These are phyloP conservation scores for Tachuris rubrigastra DNA, from an alignment of 2,113 vertebrate species.

Conservation along the genomic window DNA sequence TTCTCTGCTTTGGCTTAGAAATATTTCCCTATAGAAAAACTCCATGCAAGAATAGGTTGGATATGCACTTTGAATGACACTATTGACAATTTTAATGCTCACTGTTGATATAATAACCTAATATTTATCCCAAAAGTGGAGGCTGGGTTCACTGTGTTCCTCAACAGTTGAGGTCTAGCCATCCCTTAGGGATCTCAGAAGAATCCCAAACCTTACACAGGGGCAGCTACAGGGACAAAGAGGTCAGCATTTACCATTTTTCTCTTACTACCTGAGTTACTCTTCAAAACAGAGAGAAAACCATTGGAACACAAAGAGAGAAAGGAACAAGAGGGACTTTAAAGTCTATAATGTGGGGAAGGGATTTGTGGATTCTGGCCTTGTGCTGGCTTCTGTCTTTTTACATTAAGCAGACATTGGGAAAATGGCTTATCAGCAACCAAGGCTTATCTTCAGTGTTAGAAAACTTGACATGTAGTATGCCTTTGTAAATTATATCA, in stretches of 20 bases:
- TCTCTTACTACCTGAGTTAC: not conserved
- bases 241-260: accelerated
- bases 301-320: not conserved
- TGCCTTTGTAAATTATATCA: not conserved
- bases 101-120: not conserved
- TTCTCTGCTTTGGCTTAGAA: not conserved
- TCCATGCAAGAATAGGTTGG: not conserved
- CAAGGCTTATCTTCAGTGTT: not conserved
- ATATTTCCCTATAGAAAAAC: not conserved
- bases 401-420: not conserved
- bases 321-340: not conserved
- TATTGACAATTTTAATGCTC: not conserved
- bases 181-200: not conserved
- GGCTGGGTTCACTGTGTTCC: not conserved
- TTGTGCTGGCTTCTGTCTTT: not conserved
- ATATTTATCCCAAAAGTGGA: not conserved
- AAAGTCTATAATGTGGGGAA: not conserved
- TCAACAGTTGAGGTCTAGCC: accelerated
- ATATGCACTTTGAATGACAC: not conserved
- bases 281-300: not conserved
- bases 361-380: not conserved
- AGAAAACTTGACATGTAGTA: not conserved
- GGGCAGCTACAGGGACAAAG: not conserved
- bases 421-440: not conserved
- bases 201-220: not conserved